Conservation (phyloP, 2,113 vertebrate species). For the Ceyx margarethae region DNA sequence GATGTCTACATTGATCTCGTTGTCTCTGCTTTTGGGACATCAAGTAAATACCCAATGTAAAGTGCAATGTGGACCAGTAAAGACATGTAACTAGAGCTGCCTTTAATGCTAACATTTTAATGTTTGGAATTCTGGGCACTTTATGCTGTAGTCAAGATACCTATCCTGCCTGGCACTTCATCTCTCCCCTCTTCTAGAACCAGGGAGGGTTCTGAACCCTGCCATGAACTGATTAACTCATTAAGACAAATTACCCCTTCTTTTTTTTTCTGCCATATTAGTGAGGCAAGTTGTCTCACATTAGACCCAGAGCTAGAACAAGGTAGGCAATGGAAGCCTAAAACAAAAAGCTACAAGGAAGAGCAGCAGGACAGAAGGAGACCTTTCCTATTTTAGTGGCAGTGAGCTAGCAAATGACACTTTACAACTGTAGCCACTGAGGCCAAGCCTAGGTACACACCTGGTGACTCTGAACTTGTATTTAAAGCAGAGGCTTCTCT, state of each 20-base stretch:
- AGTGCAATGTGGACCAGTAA: background rate
- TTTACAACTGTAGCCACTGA: background rate
- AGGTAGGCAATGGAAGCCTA: background rate
- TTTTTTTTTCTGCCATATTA: background rate
- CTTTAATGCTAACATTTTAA: background rate
- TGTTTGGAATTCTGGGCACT: background rate
- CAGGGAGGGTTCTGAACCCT: background rate
- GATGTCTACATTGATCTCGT: background rate
- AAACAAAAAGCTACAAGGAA: background rate
- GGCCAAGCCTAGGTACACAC: background rate
- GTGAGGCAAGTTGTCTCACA: background rate
- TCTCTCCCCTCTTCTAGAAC: background rate
- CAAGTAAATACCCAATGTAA: background rate
- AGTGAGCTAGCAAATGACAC: background rate
- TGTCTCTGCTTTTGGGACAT: background rate
- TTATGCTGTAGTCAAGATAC: background rate
- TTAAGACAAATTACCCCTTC: background rate
- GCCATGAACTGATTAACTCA: background rate
- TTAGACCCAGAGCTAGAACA: background rate
- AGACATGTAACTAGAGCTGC: background rate
- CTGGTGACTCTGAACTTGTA: background rate
- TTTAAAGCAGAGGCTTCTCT: background rate
- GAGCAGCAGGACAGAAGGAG: background rate
- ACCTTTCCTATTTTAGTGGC: background rate
- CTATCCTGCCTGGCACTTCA: background rate